A percentile compares a stretch with the other conserved stretches of the same genome.
phyloP scores from a whole-genome alignment of 2,113 vertebrate species.

The Clupea harengus region DNA sequence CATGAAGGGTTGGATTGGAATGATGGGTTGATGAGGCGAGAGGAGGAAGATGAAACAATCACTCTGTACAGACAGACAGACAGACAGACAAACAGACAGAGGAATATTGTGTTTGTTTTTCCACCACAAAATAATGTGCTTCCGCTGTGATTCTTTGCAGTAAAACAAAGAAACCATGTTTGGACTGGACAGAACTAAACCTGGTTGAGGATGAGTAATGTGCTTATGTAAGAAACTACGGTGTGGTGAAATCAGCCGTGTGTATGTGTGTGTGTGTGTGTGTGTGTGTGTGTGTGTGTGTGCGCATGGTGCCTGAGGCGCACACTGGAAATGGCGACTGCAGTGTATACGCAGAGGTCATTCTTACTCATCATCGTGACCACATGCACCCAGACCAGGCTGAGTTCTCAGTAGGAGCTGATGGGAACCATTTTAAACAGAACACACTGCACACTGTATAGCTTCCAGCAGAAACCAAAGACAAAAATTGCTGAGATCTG shows the following conservation, averaged over 20 bases:
- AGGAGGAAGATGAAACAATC: background rate
- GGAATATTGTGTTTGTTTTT: background rate
- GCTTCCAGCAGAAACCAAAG: background rate
- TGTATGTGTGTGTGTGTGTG: conserved; percentile 8
- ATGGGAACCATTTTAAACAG: background rate
- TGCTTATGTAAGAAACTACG: conserved; percentile 1
- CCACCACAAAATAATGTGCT: background rate
- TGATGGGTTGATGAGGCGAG: background rate
- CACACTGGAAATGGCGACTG: background rate
- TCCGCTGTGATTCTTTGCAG: background rate
- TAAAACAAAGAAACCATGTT: background rate
- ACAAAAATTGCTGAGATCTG: background rate
- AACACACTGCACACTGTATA: background rate
- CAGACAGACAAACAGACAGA: background rate
- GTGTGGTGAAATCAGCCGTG: background rate
- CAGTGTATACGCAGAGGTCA: background rate
- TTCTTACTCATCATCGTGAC: background rate
- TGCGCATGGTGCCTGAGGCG: background rate
- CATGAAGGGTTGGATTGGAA: background rate
- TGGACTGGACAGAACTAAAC: background rate
- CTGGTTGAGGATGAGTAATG: background rate
- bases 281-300: conserved; percentile 27
- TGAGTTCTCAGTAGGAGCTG: background rate
- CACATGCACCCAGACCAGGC: background rate
- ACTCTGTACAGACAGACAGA: background rate